A percentile compares a stretch with the other conserved stretches of the same genome.
These are phyloP conservation scores for Pachyrhynchus sulphureomaculatus DNA, from an alignment of 1,140 invertebrate species.

Conservation along the genomic window DNA sequence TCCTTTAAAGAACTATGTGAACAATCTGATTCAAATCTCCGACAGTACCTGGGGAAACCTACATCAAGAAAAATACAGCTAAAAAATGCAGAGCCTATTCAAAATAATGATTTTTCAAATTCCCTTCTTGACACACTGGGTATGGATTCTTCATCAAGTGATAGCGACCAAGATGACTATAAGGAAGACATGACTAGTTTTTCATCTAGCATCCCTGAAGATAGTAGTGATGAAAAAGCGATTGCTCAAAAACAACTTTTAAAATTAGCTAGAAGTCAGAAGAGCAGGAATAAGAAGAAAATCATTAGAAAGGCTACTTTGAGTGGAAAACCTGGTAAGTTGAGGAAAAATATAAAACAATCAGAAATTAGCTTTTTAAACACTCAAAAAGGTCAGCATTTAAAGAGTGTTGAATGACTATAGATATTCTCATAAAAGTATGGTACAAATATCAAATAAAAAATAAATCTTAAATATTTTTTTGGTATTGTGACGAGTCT, in stretches of 20 bases:
- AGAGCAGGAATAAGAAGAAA: slow-evolving; percentile 44
- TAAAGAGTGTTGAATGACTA: too few species aligned
- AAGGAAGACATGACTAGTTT: slow-evolving; percentile 37
- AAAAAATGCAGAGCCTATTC: slow-evolving; percentile 32
- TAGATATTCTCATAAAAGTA: too few species aligned
- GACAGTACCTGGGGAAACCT: slow-evolving; percentile 48
- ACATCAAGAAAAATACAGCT: slow-evolving; percentile 19
- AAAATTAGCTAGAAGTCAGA: slow-evolving; percentile 45
- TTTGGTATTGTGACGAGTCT: too few species aligned
- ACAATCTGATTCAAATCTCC: slow-evolving; percentile 51
- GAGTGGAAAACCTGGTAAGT: slow-evolving; percentile 4
- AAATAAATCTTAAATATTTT: too few species aligned
- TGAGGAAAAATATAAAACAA: not conserved
- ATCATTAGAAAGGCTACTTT: slow-evolving; percentile 30
- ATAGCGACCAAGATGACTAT: slow-evolving; percentile 44
- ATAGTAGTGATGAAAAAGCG: slow-evolving; percentile 44
- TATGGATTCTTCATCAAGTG: slow-evolving; percentile 39
- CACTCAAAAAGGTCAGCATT: not conserved
- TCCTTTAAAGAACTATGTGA: slow-evolving; percentile 55
- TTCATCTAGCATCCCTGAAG: slow-evolving; percentile 29
- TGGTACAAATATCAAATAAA: too few species aligned
- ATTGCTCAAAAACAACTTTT: slow-evolving; percentile 50
- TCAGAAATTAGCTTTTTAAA: not conserved
- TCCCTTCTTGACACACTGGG: slow-evolving; percentile 35
- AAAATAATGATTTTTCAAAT: slow-evolving; percentile 33